A percentile compares a stretch with the other conserved stretches of the same genome.
Evolutionary conservation across 2,888 invertebrate species (phyloP).

Genomic region (Melanostoma mellinum): DNA sequence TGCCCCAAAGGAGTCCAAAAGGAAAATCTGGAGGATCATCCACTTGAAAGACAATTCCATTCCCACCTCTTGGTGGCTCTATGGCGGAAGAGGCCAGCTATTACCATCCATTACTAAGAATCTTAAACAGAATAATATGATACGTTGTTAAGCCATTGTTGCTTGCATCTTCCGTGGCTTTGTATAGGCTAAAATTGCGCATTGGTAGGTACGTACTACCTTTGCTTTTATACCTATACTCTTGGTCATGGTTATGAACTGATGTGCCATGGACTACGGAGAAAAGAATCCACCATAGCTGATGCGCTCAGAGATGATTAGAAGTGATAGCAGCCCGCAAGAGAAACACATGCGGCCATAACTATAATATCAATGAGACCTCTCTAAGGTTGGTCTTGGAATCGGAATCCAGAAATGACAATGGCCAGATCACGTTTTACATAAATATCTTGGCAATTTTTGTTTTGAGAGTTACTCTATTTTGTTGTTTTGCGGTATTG

Average conservation of each 20-base stretch:
- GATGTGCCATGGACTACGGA: conserved; percentile 35
- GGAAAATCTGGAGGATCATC: conserved; percentile 50
- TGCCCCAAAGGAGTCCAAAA: conserved; percentile 35
- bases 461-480: conserved; percentile 9
- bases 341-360: conserved; percentile 33
- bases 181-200: conserved; percentile 46
- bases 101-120: conserved; percentile 62
- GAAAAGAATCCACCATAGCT: conserved; percentile 37
- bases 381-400: conserved; percentile 53
- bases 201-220: not conserved
- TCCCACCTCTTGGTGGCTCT: conserved; percentile 37
- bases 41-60: conserved; percentile 51
- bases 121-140: conserved; percentile 59
- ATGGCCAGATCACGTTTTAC: conserved; percentile 70
- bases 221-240: conserved; percentile 21
- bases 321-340: conserved; percentile 56
- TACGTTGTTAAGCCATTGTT: conserved; percentile 60
- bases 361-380: conserved; percentile 20
- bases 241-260: conserved; percentile 50
- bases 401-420: conserved; percentile 65
- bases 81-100: conserved; percentile 16
- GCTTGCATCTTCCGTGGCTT: conserved; percentile 4
- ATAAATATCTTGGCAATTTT: conserved; percentile 52
- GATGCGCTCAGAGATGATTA: conserved; percentile 53
- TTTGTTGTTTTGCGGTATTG: conserved; percentile 15